Conservation (phyloP, 1,140 invertebrate genomes). For the Drosophila obscura region DNA sequence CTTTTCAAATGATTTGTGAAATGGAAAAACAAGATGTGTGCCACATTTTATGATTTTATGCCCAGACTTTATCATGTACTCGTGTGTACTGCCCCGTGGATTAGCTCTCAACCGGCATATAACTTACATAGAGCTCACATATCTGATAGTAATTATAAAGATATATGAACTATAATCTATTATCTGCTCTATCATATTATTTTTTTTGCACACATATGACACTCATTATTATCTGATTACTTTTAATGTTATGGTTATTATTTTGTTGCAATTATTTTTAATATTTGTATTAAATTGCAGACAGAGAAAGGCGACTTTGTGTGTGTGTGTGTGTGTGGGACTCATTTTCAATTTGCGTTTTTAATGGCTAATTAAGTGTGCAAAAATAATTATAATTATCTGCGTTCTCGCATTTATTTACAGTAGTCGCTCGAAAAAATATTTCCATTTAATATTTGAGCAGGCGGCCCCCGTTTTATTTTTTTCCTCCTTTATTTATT, state of each 20-base stretch:
- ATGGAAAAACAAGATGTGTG: no score
- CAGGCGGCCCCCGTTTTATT: slow-evolving; percentile 2
- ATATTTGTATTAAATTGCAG: slow-evolving; percentile 56
- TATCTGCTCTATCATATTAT: neutral
- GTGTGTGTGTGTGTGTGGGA: slow-evolving; percentile 5
- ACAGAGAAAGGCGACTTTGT: neutral
- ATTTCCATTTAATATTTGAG: slow-evolving; percentile 39
- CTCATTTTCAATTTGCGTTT: slow-evolving; percentile 74
- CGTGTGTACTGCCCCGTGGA: no score
- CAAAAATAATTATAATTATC: slow-evolving; percentile 81
- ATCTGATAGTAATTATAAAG: no score
- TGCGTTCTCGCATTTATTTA: slow-evolving; percentile 44
- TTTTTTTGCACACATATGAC: slow-evolving; percentile 53
- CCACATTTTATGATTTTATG: no score
- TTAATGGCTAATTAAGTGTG: slow-evolving; percentile 82
- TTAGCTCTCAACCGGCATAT: no score
- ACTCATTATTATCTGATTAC: slow-evolving; percentile 70
- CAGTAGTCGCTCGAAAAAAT: slow-evolving; percentile 55
- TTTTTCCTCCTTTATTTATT: slow-evolving; percentile 10
- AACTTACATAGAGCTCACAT: no score
- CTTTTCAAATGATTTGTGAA: no score
- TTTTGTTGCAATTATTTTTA: slow-evolving; percentile 65
- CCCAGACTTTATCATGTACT: no score
- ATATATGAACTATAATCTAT: no score
- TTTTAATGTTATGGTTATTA: slow-evolving; percentile 72